phyloP scores from a whole-genome alignment of 2,888 invertebrate genomes.

The Cacoxenus indagator region DNA sequence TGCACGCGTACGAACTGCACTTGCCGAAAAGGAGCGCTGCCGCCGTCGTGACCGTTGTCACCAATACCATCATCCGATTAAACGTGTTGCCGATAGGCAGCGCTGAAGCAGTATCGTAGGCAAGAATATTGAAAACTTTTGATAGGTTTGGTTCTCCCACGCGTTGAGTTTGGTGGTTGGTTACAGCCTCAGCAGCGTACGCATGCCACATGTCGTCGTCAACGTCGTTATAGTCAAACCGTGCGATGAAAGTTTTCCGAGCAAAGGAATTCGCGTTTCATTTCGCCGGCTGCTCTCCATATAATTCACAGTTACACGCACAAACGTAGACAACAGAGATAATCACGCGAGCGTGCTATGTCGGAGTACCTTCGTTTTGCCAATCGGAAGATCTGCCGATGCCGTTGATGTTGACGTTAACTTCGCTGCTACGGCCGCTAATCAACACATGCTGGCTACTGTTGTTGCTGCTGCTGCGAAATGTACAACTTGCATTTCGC shows the following conservation, averaged over 20 bases:
- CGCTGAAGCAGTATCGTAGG: neutral
- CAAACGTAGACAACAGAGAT: neutral
- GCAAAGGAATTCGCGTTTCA: conserved; percentile 49
- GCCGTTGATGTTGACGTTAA: conserved; percentile 32
- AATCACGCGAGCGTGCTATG: neutral
- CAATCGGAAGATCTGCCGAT: conserved; percentile 12
- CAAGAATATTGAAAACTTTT: neutral
- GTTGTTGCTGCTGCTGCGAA: conserved; percentile 32
- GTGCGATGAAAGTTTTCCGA: conserved; percentile 39
- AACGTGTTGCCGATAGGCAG: neutral
- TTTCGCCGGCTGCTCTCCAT: conserved; percentile 28
- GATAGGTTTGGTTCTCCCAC: neutral
- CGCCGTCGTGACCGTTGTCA: neutral
- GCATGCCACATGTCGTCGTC: neutral
- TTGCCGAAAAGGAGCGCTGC: conserved; percentile 12
- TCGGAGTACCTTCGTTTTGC: neutral
- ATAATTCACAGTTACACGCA: neutral
- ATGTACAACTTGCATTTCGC: conserved; percentile 41
- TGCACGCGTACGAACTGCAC: neutral
- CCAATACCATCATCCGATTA: conserved; percentile 3
- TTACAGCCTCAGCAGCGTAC: neutral
- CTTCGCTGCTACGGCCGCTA: conserved; percentile 22
- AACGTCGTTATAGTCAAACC: neutral
- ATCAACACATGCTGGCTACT: no score
- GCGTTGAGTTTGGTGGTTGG: conserved; percentile 50